Percentiles rank a stretch among this genome's conserved stretches.
phyloP scores from a whole-genome alignment of 2,888 invertebrate species.

The Achlya flavicornis region DNA sequence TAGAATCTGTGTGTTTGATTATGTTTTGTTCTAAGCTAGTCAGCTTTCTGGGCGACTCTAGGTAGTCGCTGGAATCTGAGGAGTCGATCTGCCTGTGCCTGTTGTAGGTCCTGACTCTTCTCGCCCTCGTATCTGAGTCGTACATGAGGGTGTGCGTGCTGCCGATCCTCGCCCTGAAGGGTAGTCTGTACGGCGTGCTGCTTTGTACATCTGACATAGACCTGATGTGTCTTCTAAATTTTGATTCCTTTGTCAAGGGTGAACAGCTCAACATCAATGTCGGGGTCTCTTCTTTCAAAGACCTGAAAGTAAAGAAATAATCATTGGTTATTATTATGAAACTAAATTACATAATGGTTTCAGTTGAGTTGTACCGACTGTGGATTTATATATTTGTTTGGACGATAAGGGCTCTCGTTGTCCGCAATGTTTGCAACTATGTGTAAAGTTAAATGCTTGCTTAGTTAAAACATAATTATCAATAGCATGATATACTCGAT shows the following conservation, averaged over 20 bases:
- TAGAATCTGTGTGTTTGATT: slow-evolving; percentile 75
- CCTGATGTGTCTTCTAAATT: slow-evolving; percentile 71
- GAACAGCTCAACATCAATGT: slow-evolving; percentile 55
- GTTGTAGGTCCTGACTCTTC: slow-evolving; percentile 59
- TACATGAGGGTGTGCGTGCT: slow-evolving; percentile 67
- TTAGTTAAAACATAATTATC: not conserved
- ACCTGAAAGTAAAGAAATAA: slow-evolving; percentile 60
- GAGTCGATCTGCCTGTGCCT: slow-evolving; percentile 61
- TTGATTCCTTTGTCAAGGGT: slow-evolving; percentile 72
- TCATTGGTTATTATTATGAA: not conserved
- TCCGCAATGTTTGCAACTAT: not conserved
- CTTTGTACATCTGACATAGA: slow-evolving; percentile 80
- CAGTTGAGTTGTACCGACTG: not conserved
- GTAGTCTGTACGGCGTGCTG: slow-evolving; percentile 72
- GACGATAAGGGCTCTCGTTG: not conserved
- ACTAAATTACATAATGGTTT: not conserved
- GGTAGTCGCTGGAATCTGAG: slow-evolving; percentile 72
- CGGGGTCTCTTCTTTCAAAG: slow-evolving; percentile 59
- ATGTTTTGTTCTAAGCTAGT: slow-evolving; percentile 68
- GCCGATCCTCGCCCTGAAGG: slow-evolving; percentile 63
- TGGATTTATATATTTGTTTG: not conserved
- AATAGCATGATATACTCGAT: not conserved
- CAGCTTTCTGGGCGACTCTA: slow-evolving; percentile 58
- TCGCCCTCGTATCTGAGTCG: slow-evolving; percentile 72
- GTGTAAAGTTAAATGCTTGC: not conserved